Evolutionary conservation across 1,140 invertebrate species (phyloP), one percentile per base, ranked within the genome.

Genomic region (Camponotus pennsylvanicus): DNA sequence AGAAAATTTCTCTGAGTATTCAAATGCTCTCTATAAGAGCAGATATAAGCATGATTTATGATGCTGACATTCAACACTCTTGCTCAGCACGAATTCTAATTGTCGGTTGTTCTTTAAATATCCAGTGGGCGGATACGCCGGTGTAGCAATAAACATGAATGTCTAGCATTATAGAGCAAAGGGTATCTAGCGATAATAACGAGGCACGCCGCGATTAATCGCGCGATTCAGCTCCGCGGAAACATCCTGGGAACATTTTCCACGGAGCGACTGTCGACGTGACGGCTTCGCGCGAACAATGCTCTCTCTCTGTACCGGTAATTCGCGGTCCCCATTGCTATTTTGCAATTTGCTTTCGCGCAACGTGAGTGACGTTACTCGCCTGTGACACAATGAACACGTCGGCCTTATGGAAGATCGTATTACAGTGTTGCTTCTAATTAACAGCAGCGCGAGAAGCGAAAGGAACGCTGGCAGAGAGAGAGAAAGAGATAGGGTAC

Each of bases 311-410:
- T 18, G 59, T 77, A 55, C 63, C 76, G 69, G 78, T 85, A 82
- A 89, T 85, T 89, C 67, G n/a, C 57, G 78, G 11, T 75, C 55
- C 57, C 32, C 75, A 63, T 75, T 61, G 85, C 79, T 71, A 75
- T 89, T 89, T 89, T 86, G 86, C 82, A 88, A 89, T 80, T 78
- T 67, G 82, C 49, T 64, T 63, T 64, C 64, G 42, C 75, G 52
- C 71, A 85, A 73, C 52, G 49, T 21, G 71, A 61, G 82, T 73
- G 69, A 55, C 69, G 57, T 73, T 80, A 80, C 37, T 80, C 49
- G 78, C 37, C 86, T 77, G 45, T 88, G 75, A 52, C 61, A 80
- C 75, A 89, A 88, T 86, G 49, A 45, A 32, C 13, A 45, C 52
- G 40, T 21, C 9, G 37, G 40, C 21, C 69, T 83, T 73, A 73